Conservation (phyloP, 1,140 invertebrate species). For the Leptonema lineaticorne region DNA sequence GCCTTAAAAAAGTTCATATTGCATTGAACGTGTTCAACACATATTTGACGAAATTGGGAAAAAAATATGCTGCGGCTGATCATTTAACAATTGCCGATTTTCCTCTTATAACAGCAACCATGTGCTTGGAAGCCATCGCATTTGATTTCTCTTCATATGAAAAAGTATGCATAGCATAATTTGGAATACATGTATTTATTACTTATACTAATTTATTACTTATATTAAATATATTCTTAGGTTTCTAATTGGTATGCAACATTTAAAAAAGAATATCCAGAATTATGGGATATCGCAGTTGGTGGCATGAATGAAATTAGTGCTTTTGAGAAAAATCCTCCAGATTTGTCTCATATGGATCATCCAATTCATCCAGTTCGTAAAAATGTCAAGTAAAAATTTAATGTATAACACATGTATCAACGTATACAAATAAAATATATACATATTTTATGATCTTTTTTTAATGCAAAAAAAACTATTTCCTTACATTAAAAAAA, state of each 20-base stretch:
- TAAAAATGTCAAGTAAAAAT: slow-evolving; percentile 46
- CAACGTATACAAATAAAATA: not conserved
- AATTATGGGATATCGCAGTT: slow-evolving; percentile 67
- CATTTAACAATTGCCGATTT: slow-evolving; percentile 74
- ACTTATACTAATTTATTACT: not conserved
- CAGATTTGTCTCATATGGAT: slow-evolving; percentile 64
- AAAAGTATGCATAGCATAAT: slow-evolving; percentile 43
- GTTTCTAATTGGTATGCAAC: slow-evolving; percentile 67
- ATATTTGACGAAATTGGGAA: slow-evolving; percentile 61
- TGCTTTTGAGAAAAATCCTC: slow-evolving; percentile 66
- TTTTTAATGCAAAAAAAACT: too few relatives aligned
- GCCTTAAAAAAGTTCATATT: slow-evolving; percentile 66
- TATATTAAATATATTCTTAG: slow-evolving; percentile 33
- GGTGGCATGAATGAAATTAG: slow-evolving; percentile 66
- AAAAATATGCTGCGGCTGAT: slow-evolving; percentile 66
- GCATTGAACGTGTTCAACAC: slow-evolving; percentile 67
- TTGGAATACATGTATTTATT: too few relatives aligned
- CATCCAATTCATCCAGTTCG: slow-evolving; percentile 72
- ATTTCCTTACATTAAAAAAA: too few relatives aligned
- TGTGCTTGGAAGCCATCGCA: slow-evolving; percentile 70
- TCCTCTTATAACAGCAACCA: slow-evolving; percentile 65
- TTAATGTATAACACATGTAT: not conserved
- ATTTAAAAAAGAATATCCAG: slow-evolving; percentile 66
- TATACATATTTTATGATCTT: not conserved
- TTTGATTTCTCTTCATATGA: slow-evolving; percentile 64